Evolutionary conservation across 2,113 vertebrate species (phyloP).

Genomic region (Notiomystis cincta): DNA sequence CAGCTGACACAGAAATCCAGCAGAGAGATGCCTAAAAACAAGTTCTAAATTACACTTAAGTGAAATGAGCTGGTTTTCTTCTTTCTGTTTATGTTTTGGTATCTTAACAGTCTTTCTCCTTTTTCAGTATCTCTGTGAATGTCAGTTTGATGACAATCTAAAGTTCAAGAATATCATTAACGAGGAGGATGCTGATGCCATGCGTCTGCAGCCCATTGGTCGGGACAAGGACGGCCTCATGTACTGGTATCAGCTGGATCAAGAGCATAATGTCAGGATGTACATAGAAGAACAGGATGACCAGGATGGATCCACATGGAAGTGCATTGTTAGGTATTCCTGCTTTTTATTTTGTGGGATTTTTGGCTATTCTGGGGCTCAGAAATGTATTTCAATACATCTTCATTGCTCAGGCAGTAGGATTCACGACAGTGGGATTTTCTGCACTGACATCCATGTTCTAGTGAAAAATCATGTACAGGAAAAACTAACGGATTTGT

Average conservation of each 20-base stretch:
- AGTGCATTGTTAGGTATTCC: constrained; percentile 90
- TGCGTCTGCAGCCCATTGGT: constrained; percentile 94
- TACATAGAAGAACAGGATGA: constrained; percentile 98
- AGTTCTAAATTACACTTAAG: background rate
- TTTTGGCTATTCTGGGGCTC: background rate
- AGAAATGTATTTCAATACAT: background rate
- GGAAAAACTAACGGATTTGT: background rate
- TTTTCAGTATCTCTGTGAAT: constrained; percentile 92
- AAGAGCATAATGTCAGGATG: constrained; percentile 93
- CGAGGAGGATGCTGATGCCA: constrained; percentile 91
- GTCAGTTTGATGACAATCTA: constrained; percentile 98
- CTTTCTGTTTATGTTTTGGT: background rate
- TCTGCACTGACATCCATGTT: background rate
- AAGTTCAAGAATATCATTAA: constrained; percentile 95
- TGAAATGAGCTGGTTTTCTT: background rate
- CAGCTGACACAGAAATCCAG: background rate
- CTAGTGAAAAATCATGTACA: background rate
- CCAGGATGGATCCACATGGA: constrained; percentile 92
- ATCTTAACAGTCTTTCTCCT: background rate
- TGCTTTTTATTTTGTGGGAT: background rate
- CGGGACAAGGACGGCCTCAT: constrained; percentile 89
- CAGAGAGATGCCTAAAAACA: background rate
- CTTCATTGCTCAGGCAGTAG: background rate
- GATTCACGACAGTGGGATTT: background rate
- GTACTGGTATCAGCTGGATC: constrained; percentile 97